Conservation (phyloP, 2,888 invertebrate genomes). For the Ptychoptera contaminata region DNA sequence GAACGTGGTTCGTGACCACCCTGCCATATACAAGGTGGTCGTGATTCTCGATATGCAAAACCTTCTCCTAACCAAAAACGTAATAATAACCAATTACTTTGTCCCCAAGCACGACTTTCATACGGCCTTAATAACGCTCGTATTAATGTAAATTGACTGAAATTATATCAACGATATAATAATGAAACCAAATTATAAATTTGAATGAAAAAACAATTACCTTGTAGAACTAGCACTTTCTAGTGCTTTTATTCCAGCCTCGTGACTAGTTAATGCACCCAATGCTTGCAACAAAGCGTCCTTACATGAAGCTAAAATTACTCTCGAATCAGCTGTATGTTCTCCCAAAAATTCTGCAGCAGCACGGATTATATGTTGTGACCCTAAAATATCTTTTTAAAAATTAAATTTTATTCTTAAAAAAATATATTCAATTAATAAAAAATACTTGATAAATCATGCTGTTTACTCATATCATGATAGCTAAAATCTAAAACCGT, state of each 20-base stretch:
- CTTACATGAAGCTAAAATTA: constrained; percentile 56
- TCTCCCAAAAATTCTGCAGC: constrained; percentile 57
- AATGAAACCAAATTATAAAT: neutral
- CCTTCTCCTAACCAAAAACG: constrained; percentile 75
- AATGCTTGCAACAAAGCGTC: constrained; percentile 62
- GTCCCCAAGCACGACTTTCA: constrained; percentile 69
- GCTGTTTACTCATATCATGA: constrained; percentile 25
- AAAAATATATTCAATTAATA: no score
- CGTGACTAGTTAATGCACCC: constrained; percentile 61
- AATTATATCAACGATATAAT: constrained; percentile 7
- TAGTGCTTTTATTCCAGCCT: constrained; percentile 50
- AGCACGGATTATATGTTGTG: constrained; percentile 40
- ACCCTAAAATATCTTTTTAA: constrained; percentile 27
- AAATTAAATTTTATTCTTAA: constrained; percentile 10
- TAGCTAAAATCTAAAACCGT: constrained; percentile 29
- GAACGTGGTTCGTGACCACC: constrained; percentile 27
- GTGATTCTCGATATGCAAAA: constrained; percentile 54
- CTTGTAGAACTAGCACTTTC: constrained; percentile 46
- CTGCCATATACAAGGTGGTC: constrained; percentile 38
- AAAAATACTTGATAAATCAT: constrained; percentile 17
- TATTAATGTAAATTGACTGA: constrained; percentile 45
- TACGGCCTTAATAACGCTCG: constrained; percentile 58
- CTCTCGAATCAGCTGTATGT: constrained; percentile 59
- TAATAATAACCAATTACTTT: constrained; percentile 71
- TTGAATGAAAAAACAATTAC: constrained; percentile 3